A percentile compares a stretch with the other conserved stretches of the same genome.
phyloP scores from a whole-genome alignment of 2,113 vertebrate genomes.

The Nesoenas mayeri region DNA sequence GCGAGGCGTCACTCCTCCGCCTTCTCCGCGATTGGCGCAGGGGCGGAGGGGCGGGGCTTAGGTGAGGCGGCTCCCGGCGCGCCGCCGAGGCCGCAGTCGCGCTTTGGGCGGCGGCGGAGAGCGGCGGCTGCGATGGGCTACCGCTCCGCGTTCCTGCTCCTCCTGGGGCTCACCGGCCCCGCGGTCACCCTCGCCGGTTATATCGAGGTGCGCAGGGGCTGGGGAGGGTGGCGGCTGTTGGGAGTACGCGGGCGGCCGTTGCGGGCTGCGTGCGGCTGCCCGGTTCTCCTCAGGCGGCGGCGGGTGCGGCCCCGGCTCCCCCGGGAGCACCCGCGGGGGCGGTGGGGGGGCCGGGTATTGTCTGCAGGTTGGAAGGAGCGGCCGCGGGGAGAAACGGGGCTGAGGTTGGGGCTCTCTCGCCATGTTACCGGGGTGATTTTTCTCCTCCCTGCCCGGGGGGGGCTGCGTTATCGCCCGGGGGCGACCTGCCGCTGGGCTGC shows the following conservation, averaged over 20 bases:
- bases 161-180: conserved; percentile 78
- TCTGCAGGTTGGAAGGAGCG: background rate
- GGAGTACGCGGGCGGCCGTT: background rate
- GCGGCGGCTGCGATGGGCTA: background rate
- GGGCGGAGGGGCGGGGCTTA: background rate
- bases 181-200: conserved; percentile 76
- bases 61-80: conserved; percentile 43
- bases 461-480: background rate
- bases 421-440: background rate
- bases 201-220: conserved; percentile 78
- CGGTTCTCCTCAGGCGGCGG: background rate
- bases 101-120: conserved; percentile 29
- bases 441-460: rapidly evolving
- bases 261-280: background rate
- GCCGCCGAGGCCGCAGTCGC: conserved; percentile 28
- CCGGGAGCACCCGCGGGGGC: too few species aligned
- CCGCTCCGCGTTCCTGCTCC: conserved; percentile 71
- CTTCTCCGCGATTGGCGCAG: rapidly evolving
- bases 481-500: background rate
- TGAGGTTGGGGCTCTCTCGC: background rate
- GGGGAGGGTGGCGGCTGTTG: background rate
- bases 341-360: background rate
- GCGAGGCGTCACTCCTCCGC: rapidly evolving
- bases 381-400: background rate
- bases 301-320: background rate